Conservation (phyloP, 2,888 invertebrate species). For the Polyommatus iphigenia region DNA sequence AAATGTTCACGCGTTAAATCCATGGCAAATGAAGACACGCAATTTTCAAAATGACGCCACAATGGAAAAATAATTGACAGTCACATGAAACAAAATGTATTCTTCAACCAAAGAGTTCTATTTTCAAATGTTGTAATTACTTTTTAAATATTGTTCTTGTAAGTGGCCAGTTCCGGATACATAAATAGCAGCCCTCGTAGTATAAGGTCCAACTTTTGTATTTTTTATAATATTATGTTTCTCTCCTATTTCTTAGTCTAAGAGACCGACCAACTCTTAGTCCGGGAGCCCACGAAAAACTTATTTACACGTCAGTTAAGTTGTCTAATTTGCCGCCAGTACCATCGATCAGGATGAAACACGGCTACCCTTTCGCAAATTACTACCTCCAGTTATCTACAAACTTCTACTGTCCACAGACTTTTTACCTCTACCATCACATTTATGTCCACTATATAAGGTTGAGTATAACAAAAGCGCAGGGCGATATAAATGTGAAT, state of each 20-base stretch:
- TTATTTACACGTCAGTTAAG: slow-evolving; percentile 24
- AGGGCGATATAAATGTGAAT: slow-evolving; percentile 37
- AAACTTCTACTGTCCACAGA: neutral
- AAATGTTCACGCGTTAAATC: too few relatives aligned
- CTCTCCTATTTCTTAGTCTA: neutral
- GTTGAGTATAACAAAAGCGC: neutral
- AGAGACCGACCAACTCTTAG: neutral
- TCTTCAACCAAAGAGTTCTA: too few relatives aligned
- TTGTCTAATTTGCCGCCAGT: slow-evolving; percentile 18
- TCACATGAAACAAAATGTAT: too few relatives aligned
- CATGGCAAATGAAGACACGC: too few relatives aligned
- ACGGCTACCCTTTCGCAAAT: slow-evolving; percentile 67
- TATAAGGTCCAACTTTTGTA: too few relatives aligned
- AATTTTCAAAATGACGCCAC: too few relatives aligned
- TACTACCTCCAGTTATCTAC: slow-evolving; percentile 62
- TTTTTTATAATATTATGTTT: neutral
- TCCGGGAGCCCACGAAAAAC: slow-evolving; percentile 2
- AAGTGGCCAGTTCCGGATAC: too few relatives aligned
- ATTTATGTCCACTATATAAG: neutral
- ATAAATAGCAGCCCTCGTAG: too few relatives aligned
- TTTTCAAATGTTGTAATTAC: too few relatives aligned
- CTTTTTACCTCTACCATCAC: neutral
- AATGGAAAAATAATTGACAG: too few relatives aligned
- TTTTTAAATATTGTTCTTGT: too few relatives aligned
- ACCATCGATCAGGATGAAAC: slow-evolving; percentile 66